Evolutionary conservation across 2,888 invertebrate species (phyloP), one percentile per base, ranked within the genome.

Genomic region (Plebejus anna): DNA sequence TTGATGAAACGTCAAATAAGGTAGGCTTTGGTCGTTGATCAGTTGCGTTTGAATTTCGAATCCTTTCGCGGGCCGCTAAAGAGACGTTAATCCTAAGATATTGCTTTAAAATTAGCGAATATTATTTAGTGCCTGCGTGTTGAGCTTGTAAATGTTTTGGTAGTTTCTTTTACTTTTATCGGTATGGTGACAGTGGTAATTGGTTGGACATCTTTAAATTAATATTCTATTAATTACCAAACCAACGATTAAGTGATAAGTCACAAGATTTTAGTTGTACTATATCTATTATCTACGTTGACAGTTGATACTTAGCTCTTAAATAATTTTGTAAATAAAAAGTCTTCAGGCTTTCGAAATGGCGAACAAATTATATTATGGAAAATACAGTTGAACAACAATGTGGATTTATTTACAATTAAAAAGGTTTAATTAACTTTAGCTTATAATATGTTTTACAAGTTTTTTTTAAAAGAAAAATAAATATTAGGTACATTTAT

Each of bases 41-140:
- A 72, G 72, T 72, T 72, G 47, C 11, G 28, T 51, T 72, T 47
- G 47, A 42, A 28, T 51, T 22, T 72, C 55, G 55, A 55, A 55
- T 55, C 38, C 42, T 13, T 47, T 47, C 22, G 47, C 47, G 38
- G 51, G 5, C 28, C 22, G 72, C 47, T 72, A 72, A 72, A 72
- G 47, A 72, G 72, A 72, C 72, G 13, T 72, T 51, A 47, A 72
- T 72, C 72, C 72, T 72, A 47, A 72, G 13, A 51, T 72, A 72
- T 51, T 11, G 42, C 47, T 72, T 72, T 72, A 47, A 72, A 72
- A 72, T 72, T 72, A 72, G 72, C 72, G 47, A 72, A 5, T 22
- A 72, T 47, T 22, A 72, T 66, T 66, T 66, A 66, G 66, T 36
- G 32, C 32, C 66, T 36, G 66, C 32, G 32, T 32, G 66, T 66